A percentile compares a stretch with the other conserved stretches of the same genome.
Evolutionary conservation across 2,888 invertebrate species (phyloP).

Genomic region (Tetramorium bicarinatum): DNA sequence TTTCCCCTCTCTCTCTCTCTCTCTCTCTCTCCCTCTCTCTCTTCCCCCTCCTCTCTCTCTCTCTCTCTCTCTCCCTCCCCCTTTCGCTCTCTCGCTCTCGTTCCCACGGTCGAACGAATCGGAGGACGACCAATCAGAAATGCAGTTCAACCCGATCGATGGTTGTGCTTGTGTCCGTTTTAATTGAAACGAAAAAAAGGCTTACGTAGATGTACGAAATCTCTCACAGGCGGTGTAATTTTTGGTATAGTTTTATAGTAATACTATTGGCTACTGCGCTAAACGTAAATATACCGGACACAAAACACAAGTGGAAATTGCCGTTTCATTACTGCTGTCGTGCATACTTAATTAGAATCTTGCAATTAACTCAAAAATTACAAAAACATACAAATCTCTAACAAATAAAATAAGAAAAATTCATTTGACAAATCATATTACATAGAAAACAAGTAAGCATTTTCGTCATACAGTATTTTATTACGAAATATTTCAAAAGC

Average conservation of each 20-base stretch:
- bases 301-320: conserved; percentile 81
- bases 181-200: conserved; percentile 62
- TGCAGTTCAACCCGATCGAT: conserved; percentile 85
- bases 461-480: not conserved
- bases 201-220: conserved; percentile 55
- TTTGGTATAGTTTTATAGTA: conserved; percentile 26
- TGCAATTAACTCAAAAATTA: conserved; percentile 15
- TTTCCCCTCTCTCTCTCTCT: conserved; percentile 3
- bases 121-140: conserved; percentile 72
- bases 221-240: conserved; percentile 34
- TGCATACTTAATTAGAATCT: conserved; percentile 28
- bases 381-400: not conserved
- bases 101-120: conserved; percentile 30
- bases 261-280: conserved; percentile 6
- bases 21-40: not conserved
- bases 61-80: not conserved
- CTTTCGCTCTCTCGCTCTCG: conserved; percentile 8
- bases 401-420: conserved; percentile 2
- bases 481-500: not conserved
- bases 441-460: not conserved
- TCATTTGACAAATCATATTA: conserved; percentile 2
- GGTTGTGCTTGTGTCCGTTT: conserved; percentile 85
- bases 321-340: conserved; percentile 42
- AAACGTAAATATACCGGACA: conserved; percentile 78
- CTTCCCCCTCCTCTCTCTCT: not conserved